Percentiles rank a stretch among this genome's conserved stretches.
These are phyloP conservation scores for Umimayanthus chanpuru DNA, from an alignment of 92 coral and sea anemone genomes.

Conservation along the genomic window DNA sequence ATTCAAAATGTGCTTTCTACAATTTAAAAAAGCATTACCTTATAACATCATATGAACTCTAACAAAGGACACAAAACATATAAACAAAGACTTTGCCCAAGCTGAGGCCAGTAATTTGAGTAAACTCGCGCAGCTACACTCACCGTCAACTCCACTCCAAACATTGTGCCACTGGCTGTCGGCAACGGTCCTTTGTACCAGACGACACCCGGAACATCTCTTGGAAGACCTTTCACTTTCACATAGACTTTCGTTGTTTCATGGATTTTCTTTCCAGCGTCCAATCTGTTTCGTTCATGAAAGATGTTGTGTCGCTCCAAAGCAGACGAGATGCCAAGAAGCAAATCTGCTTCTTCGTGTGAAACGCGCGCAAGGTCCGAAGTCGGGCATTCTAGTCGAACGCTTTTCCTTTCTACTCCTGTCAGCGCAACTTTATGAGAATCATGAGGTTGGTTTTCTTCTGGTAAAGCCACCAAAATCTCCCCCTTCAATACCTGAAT, in stretches of 20 bases:
- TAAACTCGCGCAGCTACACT: not conserved
- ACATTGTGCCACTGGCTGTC: constrained; percentile 60
- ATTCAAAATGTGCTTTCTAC: too few relatives aligned
- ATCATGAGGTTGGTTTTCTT: constrained; percentile 66
- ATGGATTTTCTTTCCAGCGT: constrained; percentile 45
- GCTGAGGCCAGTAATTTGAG: too few relatives aligned
- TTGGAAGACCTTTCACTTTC: constrained; percentile 43
- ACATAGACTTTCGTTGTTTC: constrained; percentile 62
- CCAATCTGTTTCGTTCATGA: constrained; percentile 61
- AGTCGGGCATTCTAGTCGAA: constrained; percentile 43
- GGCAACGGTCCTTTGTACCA: constrained; percentile 74
- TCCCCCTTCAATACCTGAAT: constrained; percentile 62
- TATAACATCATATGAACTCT: too few relatives aligned
- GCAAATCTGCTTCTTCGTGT: constrained; percentile 59
- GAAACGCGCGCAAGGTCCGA: constrained; percentile 44
- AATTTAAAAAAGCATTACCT: too few relatives aligned
- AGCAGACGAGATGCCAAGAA: constrained; percentile 58
- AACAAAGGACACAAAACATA: too few relatives aligned
- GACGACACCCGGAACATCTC: constrained; percentile 59
- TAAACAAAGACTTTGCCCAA: too few relatives aligned
- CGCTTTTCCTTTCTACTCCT: constrained; percentile 41
- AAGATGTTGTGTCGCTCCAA: constrained; percentile 54
- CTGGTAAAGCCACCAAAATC: constrained; percentile 62
- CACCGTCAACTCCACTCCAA: constrained; percentile 80
- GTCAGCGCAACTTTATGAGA: constrained; percentile 51